Percentiles rank a stretch among this genome's conserved stretches.
Conservation (phyloP, 2,888 invertebrate genomes). For the Idaea biselata region DNA sequence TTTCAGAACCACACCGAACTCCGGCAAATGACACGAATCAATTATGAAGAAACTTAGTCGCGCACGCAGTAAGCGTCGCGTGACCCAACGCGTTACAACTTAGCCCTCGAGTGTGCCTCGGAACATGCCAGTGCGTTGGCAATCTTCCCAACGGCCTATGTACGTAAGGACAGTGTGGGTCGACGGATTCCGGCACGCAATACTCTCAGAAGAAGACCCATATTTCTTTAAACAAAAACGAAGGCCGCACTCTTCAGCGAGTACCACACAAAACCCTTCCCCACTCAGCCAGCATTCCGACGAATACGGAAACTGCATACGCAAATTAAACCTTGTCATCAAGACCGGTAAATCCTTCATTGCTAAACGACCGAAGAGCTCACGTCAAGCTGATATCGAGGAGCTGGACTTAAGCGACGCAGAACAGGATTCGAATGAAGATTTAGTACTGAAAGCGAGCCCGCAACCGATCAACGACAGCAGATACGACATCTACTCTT, state of each 20-base stretch:
- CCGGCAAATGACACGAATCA: slow-evolving; percentile 48
- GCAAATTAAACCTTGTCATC: slow-evolving; percentile 59
- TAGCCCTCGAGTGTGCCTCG: slow-evolving; percentile 27
- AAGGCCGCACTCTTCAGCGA: slow-evolving; percentile 64
- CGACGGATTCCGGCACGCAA: slow-evolving; percentile 85
- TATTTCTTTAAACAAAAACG: slow-evolving; percentile 52
- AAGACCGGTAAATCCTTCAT: slow-evolving; percentile 51
- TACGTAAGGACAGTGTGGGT: slow-evolving; percentile 85
- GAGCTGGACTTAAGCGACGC: slow-evolving; percentile 57
- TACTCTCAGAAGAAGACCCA: slow-evolving; percentile 84
- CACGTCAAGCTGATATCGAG: slow-evolving; percentile 46
- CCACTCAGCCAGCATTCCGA: slow-evolving; percentile 51
- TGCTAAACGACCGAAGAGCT: slow-evolving; percentile 40
- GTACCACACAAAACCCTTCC: slow-evolving; percentile 38
- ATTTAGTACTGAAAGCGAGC: slow-evolving; percentile 49
- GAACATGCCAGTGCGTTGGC: slow-evolving; percentile 82
- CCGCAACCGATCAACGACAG: slow-evolving; percentile 53
- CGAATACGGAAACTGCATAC: slow-evolving; percentile 46
- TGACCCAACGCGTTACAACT: slow-evolving; percentile 43
- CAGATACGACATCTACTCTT: slow-evolving; percentile 35
- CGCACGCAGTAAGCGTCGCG: slow-evolving; percentile 47
- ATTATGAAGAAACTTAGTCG: slow-evolving; percentile 53
- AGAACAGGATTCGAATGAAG: slow-evolving; percentile 54
- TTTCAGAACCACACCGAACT: slow-evolving; percentile 38
- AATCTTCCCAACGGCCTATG: slow-evolving; percentile 82